Conservation (phyloP, 2,797 vertebrate genomes). For the Pogonophryne albipinna region DNA sequence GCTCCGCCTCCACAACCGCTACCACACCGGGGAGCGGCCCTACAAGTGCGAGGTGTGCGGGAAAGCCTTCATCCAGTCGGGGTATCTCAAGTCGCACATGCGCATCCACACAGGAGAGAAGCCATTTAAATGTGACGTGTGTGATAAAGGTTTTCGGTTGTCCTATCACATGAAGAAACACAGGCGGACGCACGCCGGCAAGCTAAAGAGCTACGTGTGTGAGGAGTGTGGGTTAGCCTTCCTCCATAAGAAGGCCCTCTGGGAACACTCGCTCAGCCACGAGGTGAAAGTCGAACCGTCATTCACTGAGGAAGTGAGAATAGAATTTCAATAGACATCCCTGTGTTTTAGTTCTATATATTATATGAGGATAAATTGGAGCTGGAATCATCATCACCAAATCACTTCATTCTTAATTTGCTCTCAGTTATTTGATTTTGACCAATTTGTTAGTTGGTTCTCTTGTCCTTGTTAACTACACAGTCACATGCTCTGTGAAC, state of each 20-base stretch:
- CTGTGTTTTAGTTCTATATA: no score
- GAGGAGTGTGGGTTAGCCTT: slow-evolving; percentile 72
- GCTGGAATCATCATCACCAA: slow-evolving; percentile 2
- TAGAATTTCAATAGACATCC: slow-evolving; percentile 69
- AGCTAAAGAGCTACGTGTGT: slow-evolving; percentile 70
- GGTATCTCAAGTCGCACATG: slow-evolving; percentile 82
- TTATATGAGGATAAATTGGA: not conserved
- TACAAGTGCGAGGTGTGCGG: slow-evolving; percentile 82
- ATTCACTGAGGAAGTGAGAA: slow-evolving; percentile 57
- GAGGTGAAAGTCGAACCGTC: slow-evolving; percentile 63
- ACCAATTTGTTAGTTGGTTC: slow-evolving; percentile 2
- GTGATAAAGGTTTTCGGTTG: slow-evolving; percentile 77
- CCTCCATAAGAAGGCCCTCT: slow-evolving; percentile 74
- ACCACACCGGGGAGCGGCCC: slow-evolving; percentile 81
- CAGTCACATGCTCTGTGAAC: not conserved
- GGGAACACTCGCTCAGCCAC: slow-evolving; percentile 76
- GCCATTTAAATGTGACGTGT: slow-evolving; percentile 80
- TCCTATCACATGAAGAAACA: slow-evolving; percentile 84
- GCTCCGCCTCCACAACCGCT: slow-evolving; percentile 77
- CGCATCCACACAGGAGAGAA: slow-evolving; percentile 84
- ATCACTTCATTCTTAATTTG: not conserved
- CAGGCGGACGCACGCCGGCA: slow-evolving; percentile 73
- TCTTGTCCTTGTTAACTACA: not conserved
- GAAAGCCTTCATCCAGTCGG: slow-evolving; percentile 83
- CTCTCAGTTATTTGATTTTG: slow-evolving; percentile 5